These are phyloP conservation scores for Otus sunia DNA, from an alignment of 2,113 vertebrate genomes.

Conservation along the genomic window DNA sequence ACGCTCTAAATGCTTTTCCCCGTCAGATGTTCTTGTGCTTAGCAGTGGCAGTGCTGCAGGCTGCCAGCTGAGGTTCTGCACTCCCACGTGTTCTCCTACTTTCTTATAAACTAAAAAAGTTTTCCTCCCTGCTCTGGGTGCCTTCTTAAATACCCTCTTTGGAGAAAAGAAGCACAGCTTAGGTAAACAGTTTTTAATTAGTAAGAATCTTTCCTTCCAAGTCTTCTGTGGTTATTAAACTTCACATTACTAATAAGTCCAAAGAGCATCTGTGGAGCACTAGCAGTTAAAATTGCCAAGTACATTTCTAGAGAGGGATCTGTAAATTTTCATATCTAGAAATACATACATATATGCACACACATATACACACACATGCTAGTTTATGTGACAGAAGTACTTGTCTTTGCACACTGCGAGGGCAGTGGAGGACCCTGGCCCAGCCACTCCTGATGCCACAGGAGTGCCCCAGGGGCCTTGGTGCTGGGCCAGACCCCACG, in stretches of 20 bases:
- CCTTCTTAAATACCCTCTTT: not conserved
- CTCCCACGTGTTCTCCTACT: not conserved
- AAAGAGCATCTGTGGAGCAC: not conserved
- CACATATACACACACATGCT: fast-evolving
- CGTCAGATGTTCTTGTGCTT: not conserved
- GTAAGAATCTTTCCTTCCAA: not conserved
- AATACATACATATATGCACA: not conserved
- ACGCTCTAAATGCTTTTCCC: not conserved
- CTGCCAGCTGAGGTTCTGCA: not conserved
- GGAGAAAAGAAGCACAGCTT: not conserved
- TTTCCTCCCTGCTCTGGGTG: not conserved
- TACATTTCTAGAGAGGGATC: not conserved
- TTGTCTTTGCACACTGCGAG: not conserved
- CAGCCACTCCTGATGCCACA: not conserved
- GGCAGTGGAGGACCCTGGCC: not conserved
- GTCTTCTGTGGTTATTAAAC: not conserved
- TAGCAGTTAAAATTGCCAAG: not conserved
- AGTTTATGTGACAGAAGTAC: not conserved
- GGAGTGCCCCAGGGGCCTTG: not conserved
- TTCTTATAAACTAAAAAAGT: not conserved
- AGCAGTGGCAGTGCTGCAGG: not conserved
- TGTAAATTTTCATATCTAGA: not conserved
- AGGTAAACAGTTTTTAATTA: not conserved
- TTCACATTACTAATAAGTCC: not conserved
- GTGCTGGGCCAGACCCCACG: not conserved